Conservation (phyloP, 2,888 invertebrate genomes). For the Drosophila paranaensis region DNA sequence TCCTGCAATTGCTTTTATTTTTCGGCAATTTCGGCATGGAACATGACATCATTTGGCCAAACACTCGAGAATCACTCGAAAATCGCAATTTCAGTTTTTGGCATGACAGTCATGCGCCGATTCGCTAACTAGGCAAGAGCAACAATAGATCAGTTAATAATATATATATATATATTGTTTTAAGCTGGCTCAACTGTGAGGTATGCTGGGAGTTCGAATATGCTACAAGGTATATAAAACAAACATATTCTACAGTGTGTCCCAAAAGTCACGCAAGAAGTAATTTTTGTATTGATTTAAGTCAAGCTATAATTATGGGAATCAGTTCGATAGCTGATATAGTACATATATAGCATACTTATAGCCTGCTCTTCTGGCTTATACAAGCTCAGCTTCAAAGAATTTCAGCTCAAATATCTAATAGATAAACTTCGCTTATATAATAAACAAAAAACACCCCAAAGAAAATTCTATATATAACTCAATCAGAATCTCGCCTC, state of each 20-base stretch:
- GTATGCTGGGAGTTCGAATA: slow-evolving; percentile 24
- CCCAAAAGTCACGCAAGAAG: no score
- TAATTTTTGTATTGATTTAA: no score
- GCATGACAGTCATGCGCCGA: slow-evolving; percentile 65
- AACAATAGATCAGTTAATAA: slow-evolving; percentile 21
- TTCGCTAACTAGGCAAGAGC: slow-evolving; percentile 42
- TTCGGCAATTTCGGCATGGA: slow-evolving; percentile 10
- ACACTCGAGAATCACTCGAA: slow-evolving; percentile 34
- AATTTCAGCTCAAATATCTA: not conserved
- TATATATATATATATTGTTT: not conserved
- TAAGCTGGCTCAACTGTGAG: not conserved
- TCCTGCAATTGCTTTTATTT: slow-evolving; percentile 12
- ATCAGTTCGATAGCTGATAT: no score
- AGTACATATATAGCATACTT: no score
- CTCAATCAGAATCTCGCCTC: not conserved
- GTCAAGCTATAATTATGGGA: no score
- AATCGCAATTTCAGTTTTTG: slow-evolving; percentile 39
- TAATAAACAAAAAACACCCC: not conserved
- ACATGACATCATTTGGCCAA: slow-evolving; percentile 50
- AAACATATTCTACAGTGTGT: no score
- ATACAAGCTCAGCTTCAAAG: no score
- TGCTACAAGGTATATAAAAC: not conserved
- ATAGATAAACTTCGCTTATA: not conserved
- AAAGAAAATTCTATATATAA: slow-evolving; percentile 4
- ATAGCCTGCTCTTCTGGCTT: not conserved